phyloP scores from a whole-genome alignment of 1,140 invertebrate species.

The Fopius arisanus region DNA sequence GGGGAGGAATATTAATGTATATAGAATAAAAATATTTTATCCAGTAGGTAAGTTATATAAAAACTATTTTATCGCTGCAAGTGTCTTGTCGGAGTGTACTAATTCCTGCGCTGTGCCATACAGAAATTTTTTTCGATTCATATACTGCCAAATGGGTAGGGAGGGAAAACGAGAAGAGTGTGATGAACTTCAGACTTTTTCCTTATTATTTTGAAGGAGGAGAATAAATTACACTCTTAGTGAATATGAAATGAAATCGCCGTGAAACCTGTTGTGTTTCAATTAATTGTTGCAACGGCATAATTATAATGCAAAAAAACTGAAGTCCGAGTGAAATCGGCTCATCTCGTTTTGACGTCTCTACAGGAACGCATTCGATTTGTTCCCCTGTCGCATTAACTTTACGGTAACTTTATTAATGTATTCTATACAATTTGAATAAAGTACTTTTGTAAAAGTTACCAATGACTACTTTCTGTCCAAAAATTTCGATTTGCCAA shows the following conservation, averaged over 20 bases:
- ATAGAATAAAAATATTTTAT: constrained; percentile 19
- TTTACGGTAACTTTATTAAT: neutral
- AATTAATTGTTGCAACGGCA: no score
- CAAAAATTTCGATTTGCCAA: neutral
- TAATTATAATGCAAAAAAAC: no score
- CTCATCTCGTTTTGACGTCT: neutral
- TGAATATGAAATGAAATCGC: no score
- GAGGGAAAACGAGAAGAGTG: neutral
- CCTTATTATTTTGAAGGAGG: no score
- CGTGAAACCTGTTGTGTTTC: no score
- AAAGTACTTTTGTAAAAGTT: constrained; percentile 13
- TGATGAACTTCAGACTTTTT: neutral
- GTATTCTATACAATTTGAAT: neutral
- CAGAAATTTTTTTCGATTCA: neutral
- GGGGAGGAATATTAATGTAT: neutral
- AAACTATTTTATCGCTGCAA: neutral
- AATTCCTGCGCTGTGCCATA: constrained; percentile 18
- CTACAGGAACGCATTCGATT: neutral
- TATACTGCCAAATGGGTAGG: constrained; percentile 17
- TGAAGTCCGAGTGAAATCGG: no score
- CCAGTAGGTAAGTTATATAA: constrained; percentile 17
- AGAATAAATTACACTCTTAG: no score
- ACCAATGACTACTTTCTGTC: neutral
- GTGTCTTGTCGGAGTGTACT: neutral
- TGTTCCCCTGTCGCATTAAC: neutral